Base-by-base conservation (phyloP, 2,113 vertebrate genomes). In the Laterallus jamaicensis region DNA sequence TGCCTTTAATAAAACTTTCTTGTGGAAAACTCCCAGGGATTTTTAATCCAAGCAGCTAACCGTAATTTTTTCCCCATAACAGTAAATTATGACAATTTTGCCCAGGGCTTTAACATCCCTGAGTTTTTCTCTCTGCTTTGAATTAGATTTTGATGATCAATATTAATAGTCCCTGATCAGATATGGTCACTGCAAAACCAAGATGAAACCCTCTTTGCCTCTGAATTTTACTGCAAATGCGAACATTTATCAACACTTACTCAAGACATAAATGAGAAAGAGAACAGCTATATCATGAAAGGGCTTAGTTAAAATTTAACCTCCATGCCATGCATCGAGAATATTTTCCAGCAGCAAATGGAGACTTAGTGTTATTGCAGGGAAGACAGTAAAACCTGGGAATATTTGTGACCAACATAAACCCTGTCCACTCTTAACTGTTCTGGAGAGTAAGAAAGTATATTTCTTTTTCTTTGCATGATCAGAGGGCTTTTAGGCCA, bases 81-180 rank as follows among this genome's bases (percentile, higher is more conserved):
- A 90, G 52, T 84, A 90, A 95, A 88, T 93, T 96, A 71, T 49
- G 25, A 64, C n/a, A 60, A 69, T 90, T 82, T 88, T 90, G 67
- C 77, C 58, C 73, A 76, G 62, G 66, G 83, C 56, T 86, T 88
- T 95, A 93, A 91, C 58, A 86, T 78, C 54, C 26, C 17, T 63
- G 40, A 39, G 0, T 84, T 90, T 94, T 94, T 56, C 35, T 92
- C 76, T 88, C 54, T 93, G 62, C 73, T 90, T 95, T 92, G 76
- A 95, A 94, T 84, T 88, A 93, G 31, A 76, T 12, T 84, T 55
- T 82, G 80, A 82, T 96, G 80, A 95, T 96, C 86, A 94, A 87
- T 95, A 96, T 89, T 95, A 96, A 96, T 86, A 96, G 80, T 76
- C n/a, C 58, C 88, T 91, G 80, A 79, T 96, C 82, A 90, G 73